phyloP scores from a whole-genome alignment of 2,113 vertebrate genomes.

The Bagarius yarrelli region DNA sequence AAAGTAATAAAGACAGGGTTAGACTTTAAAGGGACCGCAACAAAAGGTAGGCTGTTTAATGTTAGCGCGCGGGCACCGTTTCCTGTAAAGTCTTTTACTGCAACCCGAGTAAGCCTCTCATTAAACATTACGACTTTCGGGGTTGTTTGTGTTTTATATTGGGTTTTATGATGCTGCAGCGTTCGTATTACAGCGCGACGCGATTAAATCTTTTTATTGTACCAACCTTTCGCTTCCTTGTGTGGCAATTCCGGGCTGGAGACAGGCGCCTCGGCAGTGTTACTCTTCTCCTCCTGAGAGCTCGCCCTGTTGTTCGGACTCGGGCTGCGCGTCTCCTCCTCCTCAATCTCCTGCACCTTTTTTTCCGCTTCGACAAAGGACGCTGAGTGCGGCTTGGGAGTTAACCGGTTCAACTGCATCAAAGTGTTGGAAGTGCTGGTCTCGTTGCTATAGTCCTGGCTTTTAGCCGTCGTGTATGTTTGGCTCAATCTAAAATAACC shows the following conservation, averaged over 20 bases:
- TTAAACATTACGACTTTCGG: constrained; percentile 87
- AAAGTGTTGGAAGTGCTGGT: constrained; percentile 86
- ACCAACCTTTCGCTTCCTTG: constrained; percentile 98
- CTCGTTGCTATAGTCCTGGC: constrained; percentile 92
- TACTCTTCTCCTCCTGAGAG: constrained; percentile 82
- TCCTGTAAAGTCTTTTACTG: constrained; percentile 69
- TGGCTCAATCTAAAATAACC: constrained; percentile 99
- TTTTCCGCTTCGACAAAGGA: constrained; percentile 86
- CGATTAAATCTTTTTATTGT: constrained; percentile 83
- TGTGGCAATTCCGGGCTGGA: constrained; percentile 93
- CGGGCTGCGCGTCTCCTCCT: constrained; percentile 81
- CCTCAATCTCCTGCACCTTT: constrained; percentile 81
- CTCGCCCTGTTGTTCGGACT: constrained; percentile 85
- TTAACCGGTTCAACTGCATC: constrained; percentile 89
- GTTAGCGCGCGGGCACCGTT: constrained; percentile 60
- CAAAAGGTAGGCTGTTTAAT: constrained; percentile 44
- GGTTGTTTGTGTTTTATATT: constrained; percentile 85
- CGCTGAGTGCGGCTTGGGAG: constrained; percentile 86
- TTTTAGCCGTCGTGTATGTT: constrained; percentile 93
- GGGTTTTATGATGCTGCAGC: constrained; percentile 84
- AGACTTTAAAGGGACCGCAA: constrained; percentile 31
- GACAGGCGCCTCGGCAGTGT: constrained; percentile 83
- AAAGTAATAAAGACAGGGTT: constrained; percentile 22
- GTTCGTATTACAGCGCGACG: constrained; percentile 79
- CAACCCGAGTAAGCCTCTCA: constrained; percentile 79